Percentiles rank a stretch among this genome's conserved stretches.
Evolutionary conservation across 2,113 vertebrate species (phyloP).

Genomic region (Larimichthys polyactis): DNA sequence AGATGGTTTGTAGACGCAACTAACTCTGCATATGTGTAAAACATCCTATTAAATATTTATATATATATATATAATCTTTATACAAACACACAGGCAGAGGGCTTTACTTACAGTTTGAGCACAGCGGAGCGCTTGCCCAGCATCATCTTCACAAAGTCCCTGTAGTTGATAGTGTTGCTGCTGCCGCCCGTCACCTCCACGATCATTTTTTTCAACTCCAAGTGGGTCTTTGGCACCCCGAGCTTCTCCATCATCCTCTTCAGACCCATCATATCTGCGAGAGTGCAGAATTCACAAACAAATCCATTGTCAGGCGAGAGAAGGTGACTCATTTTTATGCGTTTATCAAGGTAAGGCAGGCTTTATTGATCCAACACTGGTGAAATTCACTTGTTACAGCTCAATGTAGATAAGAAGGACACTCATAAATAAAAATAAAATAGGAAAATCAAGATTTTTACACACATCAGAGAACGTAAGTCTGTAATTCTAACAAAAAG

Average conservation of each 20-base stretch:
- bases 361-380: no score
- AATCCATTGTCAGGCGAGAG: not conserved
- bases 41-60: no score
- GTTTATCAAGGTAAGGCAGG: not conserved
- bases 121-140: conserved; percentile 95
- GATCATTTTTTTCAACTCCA: conserved; percentile 99
- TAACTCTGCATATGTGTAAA: not conserved
- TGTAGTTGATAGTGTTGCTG: conserved; percentile 95
- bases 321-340: not conserved
- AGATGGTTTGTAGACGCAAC: not conserved
- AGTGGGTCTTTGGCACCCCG: conserved; percentile 95
- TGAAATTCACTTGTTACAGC: no score
- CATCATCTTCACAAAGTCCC: conserved; percentile 98
- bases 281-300: not conserved
- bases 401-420: no score
- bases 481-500: no score
- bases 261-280: conserved; percentile 94
- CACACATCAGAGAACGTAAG: no score
- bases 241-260: conserved; percentile 99
- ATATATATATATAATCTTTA: no score
- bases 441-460: no score
- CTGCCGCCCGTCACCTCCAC: conserved; percentile 91
- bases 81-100: not conserved
- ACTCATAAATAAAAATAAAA: no score
- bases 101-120: conserved; percentile 93